A percentile compares a stretch with the other conserved stretches of the same genome.
Evolutionary conservation across 2,797 vertebrate species (phyloP).

Genomic region (Rachycentron canadum): DNA sequence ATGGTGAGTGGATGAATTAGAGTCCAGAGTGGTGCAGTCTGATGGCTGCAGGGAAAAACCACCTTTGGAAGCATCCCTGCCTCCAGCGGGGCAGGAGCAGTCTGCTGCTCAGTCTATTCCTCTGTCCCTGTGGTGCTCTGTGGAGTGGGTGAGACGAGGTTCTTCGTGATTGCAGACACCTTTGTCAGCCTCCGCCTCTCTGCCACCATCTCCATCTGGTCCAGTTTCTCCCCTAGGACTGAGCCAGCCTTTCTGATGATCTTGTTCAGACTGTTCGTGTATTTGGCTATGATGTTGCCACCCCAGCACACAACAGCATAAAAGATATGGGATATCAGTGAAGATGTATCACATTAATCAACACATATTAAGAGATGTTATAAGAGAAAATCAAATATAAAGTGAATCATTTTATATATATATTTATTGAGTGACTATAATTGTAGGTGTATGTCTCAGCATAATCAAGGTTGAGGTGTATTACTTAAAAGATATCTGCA

Average conservation of each 20-base stretch:
- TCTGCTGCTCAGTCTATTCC: no score
- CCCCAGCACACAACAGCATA: background rate
- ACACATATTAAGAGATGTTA: background rate
- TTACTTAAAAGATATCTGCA: no score
- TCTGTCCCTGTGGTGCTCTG: no score
- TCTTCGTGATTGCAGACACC: no score
- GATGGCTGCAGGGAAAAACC: background rate
- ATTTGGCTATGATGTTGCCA: background rate
- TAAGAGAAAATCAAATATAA: background rate
- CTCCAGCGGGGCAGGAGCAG: no score
- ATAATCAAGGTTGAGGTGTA: no score
- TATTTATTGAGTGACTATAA: background rate
- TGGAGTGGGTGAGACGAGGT: no score
- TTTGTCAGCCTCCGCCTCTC: no score
- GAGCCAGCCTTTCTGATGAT: no score
- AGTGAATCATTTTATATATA: background rate
- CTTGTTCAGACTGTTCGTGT: background rate
- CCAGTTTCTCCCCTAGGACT: no score
- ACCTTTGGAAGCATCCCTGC: no score
- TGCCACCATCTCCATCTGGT: no score
- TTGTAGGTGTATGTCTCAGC: background rate
- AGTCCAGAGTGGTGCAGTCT: background rate
- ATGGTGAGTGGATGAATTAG: background rate
- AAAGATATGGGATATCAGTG: background rate
- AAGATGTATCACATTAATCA: slow-evolving; percentile 11